phyloP scores from a whole-genome alignment of 2,113 vertebrate genomes.

The Gambusia holbrooki region DNA sequence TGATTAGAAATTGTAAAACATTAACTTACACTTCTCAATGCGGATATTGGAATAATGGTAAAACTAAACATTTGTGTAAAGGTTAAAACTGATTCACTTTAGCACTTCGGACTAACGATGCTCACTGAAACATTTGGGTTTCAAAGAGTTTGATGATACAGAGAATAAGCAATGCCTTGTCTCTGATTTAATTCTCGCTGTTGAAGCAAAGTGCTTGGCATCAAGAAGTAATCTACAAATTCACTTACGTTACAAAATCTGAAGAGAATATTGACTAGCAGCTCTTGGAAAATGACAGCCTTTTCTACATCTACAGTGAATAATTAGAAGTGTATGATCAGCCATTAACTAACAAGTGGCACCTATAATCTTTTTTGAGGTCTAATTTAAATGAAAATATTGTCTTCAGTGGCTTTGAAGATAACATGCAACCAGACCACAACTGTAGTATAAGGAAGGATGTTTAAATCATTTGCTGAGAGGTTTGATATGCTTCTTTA shows the following conservation, averaged over 20 bases:
- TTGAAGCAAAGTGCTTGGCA: conserved; percentile 32
- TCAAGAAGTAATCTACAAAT: conserved; percentile 24
- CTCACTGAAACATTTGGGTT: conserved; percentile 8
- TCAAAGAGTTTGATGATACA: conserved; percentile 33
- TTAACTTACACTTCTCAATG: not conserved
- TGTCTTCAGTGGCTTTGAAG: not conserved
- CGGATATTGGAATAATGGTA: not conserved
- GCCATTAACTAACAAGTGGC: not conserved
- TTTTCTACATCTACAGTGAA: conserved; percentile 9
- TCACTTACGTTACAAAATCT: conserved; percentile 13
- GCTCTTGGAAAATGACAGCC: not conserved
- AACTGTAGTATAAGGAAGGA: not conserved
- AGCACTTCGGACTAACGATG: conserved; percentile 27
- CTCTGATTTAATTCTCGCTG: not conserved
- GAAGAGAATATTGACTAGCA: conserved; percentile 31
- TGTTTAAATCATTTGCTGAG: not conserved
- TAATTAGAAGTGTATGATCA: not conserved
- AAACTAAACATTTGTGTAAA: not conserved
- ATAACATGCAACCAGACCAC: not conserved
- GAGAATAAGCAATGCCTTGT: conserved; percentile 28
- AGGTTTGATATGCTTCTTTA: not conserved
- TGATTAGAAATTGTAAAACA: not conserved
- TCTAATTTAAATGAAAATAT: not conserved
- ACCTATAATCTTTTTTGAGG: not conserved
- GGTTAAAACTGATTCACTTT: conserved; percentile 36